Evolutionary conservation across 2,888 invertebrate species (phyloP).

Genomic region (Julus scanicus): DNA sequence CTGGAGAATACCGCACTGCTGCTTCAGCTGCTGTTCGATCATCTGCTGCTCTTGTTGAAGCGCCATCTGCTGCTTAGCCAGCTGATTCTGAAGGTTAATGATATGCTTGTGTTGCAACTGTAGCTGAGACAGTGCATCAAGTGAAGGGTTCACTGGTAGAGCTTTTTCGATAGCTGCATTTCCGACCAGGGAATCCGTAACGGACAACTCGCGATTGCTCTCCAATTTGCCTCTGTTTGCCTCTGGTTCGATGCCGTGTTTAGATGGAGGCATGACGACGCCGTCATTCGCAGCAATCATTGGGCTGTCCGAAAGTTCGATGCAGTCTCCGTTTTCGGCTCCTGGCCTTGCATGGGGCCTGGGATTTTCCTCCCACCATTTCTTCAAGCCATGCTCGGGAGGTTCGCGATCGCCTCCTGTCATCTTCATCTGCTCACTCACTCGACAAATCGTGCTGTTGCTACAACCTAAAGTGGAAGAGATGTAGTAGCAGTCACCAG

Average conservation of each 20-base stretch:
- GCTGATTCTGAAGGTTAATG: conserved; percentile 48
- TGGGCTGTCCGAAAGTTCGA: no score
- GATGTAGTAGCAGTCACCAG: not conserved
- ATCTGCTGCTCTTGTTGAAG: conserved; percentile 55
- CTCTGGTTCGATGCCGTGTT: not conserved
- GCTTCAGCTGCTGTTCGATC: conserved; percentile 48
- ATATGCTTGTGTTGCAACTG: conserved; percentile 45
- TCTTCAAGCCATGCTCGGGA: conserved; percentile 64
- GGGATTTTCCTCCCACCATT: conserved; percentile 61
- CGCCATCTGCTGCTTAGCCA: conserved; percentile 46
- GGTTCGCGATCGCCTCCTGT: conserved; percentile 64
- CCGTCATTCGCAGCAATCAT: no score
- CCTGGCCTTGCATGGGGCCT: not conserved
- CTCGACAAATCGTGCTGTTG: conserved; percentile 62
- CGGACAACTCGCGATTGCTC: no score
- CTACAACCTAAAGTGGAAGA: conserved; percentile 61
- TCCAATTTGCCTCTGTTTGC: not conserved
- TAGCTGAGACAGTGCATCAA: conserved; percentile 37
- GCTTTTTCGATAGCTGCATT: no score
- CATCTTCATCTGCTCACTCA: conserved; percentile 62
- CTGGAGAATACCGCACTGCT: not conserved
- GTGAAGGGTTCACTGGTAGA: not conserved
- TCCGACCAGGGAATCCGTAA: no score
- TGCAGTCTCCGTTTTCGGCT: no score
- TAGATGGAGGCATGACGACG: not conserved